Percentiles rank a stretch among this genome's conserved stretches.
These are phyloP conservation scores for Neotoma lepida DNA, from an alignment of 2,113 vertebrate genomes.

Conservation along the genomic window DNA sequence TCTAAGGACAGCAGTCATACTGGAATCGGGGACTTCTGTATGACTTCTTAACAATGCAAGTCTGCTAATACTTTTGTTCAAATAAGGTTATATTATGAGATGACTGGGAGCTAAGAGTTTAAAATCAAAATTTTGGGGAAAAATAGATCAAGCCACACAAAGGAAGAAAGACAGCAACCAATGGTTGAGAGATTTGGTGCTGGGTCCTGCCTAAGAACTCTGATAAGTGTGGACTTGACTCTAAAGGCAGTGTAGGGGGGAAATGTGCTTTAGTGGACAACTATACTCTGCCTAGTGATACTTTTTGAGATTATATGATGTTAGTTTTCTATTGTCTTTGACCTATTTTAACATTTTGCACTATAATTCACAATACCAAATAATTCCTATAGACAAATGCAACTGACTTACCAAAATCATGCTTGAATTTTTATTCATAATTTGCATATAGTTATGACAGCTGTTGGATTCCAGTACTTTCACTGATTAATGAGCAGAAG, in stretches of 20 bases:
- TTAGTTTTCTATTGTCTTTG: background rate
- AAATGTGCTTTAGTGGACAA: background rate
- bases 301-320: background rate
- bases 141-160: background rate
- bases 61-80: background rate
- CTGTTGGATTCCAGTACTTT: background rate
- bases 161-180: background rate
- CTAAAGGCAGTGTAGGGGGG: background rate
- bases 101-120: background rate
- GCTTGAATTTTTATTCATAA: constrained; percentile 5
- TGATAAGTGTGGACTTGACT: background rate
- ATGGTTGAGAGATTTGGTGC: background rate
- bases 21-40: background rate
- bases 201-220: background rate
- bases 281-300: background rate
- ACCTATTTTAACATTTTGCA: background rate
- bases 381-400: constrained; percentile 5
- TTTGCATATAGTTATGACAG: background rate
- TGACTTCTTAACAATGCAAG: background rate
- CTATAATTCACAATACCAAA: background rate
- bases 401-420: background rate
- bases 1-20: background rate
- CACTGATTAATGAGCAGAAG: background rate
- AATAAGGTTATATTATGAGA: background rate
- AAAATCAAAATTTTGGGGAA: background rate